A percentile compares a stretch with the other conserved stretches of the same genome.
phyloP scores from a whole-genome alignment of 2,797 vertebrate species.

The Acestrorhynchus altus region DNA sequence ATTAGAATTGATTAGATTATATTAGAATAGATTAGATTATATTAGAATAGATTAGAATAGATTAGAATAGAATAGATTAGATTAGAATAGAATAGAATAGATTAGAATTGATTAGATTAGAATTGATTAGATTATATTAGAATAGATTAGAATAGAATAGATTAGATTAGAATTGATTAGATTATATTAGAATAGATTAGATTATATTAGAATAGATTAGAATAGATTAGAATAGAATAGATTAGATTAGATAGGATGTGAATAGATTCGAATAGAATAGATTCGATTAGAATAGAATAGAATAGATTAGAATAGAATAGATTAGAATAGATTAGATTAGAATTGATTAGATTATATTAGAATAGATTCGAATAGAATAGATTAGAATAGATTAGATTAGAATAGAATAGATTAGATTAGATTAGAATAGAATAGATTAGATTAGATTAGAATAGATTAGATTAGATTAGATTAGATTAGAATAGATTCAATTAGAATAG shows the following conservation, averaged over 20 bases:
- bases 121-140: not conserved
- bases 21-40: not conserved
- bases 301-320: not conserved
- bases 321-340: not conserved
- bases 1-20: not conserved
- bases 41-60: not conserved
- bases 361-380: not conserved
- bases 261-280: not conserved
- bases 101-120: not conserved
- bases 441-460: not conserved
- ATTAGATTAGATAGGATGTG: not conserved
- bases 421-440: not conserved
- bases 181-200: not conserved
- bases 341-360: not conserved
- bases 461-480: not conserved
- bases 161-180: not conserved
- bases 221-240: not conserved
- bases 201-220: not conserved
- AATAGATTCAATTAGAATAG: no score
- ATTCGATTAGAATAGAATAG: not conserved
- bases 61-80: not conserved
- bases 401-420: not conserved
- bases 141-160: not conserved
- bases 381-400: not conserved
- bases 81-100: not conserved